Base-by-base conservation (phyloP, 2,888 invertebrate genomes). In the Callyntrura sp. region DNA sequence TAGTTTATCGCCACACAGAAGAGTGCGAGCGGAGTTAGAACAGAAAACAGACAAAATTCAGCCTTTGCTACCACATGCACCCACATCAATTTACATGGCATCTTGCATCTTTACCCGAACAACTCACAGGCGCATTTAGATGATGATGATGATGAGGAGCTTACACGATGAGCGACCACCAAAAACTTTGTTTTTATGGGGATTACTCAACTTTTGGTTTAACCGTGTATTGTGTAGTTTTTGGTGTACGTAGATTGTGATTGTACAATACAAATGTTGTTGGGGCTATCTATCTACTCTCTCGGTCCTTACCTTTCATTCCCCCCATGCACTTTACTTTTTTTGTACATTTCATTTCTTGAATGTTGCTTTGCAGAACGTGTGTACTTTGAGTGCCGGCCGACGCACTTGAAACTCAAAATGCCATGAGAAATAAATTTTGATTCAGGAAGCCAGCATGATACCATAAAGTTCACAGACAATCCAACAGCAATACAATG, bases 361-460 rank as follows among this genome's bases (percentile, higher is more conserved):
- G 25, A 14, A 12, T 23, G 45, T 45, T 20, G 76, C 25, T 76
- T 70, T 73, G 25, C 48, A 28, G 68, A 48, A 25, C 12, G 51
- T 20, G 51, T 1, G 23, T n/a, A n/a, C n/a, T n/a, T n/a, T 35
- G 48, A 51, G 76, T 23, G 48, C 76, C 51, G 76, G 48, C 76
- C 51, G 76, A 76, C 51, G 28, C 57, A 78, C 35, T 55, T 79
- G 28, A 79, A 82, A 82, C 45, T 65, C 65, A 62, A 82, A 82
- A 65, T 48, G 82, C 48, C 62, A 82, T 48, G 82, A 65, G 65
- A 82, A 82, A 82, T 65, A 82, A 82, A 82, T 82, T 82, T 60
- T 82, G 45, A 65, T 62, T 25, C 9, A 57, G 65, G 20, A 65
- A 65, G 82, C 65, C 82, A 82, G 82, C 82, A 25, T 82, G 82